Percentiles rank a stretch among this genome's conserved stretches.
Evolutionary conservation across 2,888 invertebrate genomes (phyloP).

Genomic region (Drosophila anomalata): DNA sequence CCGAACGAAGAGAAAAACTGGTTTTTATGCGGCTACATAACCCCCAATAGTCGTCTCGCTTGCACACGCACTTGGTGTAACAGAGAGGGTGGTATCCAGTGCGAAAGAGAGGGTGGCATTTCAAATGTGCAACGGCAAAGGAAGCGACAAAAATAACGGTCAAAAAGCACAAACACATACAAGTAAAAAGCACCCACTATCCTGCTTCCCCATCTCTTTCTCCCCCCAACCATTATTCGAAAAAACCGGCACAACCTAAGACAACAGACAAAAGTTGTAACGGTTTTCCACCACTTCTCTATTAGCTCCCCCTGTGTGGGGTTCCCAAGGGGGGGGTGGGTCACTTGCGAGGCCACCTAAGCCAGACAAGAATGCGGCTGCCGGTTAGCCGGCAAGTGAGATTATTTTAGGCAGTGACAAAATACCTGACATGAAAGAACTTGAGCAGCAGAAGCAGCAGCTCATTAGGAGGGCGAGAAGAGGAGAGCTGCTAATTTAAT

Average conservation of each 20-base stretch:
- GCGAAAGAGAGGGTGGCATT: constrained; percentile 14
- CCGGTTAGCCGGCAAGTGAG: constrained; percentile 20
- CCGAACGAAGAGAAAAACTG: constrained; percentile 57
- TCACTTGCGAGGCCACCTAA: constrained; percentile 33
- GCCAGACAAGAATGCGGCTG: constrained; percentile 6
- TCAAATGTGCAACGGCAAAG: constrained; percentile 48
- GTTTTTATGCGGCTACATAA: constrained; percentile 52
- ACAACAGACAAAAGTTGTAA: constrained; percentile 64
- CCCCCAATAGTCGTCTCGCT: constrained; percentile 53
- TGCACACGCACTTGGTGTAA: constrained; percentile 23
- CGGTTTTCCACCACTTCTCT: constrained; percentile 12
- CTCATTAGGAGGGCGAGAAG: constrained; percentile 51
- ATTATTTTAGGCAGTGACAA: constrained; percentile 72
- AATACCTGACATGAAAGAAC: constrained; percentile 52
- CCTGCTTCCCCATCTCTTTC: constrained; percentile 7
- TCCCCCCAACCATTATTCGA: neutral
- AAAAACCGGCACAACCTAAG: constrained; percentile 55
- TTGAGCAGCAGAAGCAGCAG: constrained; percentile 42
- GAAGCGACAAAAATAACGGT: constrained; percentile 71
- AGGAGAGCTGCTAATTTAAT: constrained; percentile 42
- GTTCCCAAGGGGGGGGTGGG: no score
- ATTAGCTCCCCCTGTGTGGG: constrained; percentile 3
- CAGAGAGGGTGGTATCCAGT: constrained; percentile 40
- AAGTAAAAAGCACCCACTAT: constrained; percentile 54
- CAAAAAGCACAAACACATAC: constrained; percentile 46